phyloP scores from a whole-genome alignment of 2,888 invertebrate species.

The Sarcophaga subvicina region DNA sequence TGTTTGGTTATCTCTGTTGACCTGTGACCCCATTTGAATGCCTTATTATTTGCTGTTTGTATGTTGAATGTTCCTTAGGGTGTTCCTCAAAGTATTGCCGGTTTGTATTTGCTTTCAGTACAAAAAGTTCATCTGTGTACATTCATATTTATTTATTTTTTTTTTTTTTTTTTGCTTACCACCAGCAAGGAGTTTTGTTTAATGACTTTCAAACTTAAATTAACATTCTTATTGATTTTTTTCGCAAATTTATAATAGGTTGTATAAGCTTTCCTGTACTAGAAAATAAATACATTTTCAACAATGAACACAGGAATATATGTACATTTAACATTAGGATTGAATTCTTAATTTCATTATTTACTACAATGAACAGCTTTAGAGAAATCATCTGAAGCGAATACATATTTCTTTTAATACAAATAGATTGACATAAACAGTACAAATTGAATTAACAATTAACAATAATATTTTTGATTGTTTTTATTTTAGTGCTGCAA shows the following conservation, averaged over 20 bases:
- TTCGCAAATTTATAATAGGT: neutral
- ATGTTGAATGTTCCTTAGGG: conserved; percentile 81
- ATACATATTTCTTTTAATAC: neutral
- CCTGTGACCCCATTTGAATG: conserved; percentile 61
- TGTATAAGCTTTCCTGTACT: neutral
- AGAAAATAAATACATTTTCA: neutral
- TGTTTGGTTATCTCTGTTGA: conserved; percentile 56
- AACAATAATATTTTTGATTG: neutral
- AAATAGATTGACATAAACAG: too few relatives aligned
- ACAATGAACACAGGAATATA: neutral
- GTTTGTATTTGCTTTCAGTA: conserved; percentile 74
- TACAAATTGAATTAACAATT: neutral
- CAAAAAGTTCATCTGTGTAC: neutral
- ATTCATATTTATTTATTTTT: neutral
- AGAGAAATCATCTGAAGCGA: neutral
- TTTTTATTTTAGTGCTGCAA: conserved; percentile 79
- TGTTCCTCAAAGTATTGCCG: conserved; percentile 80
- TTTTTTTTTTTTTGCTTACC: neutral
- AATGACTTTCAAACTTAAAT: neutral
- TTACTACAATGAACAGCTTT: neutral
- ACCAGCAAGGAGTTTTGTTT: neutral
- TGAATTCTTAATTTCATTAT: too few relatives aligned
- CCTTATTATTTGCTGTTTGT: conserved; percentile 70
- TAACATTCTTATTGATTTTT: neutral
- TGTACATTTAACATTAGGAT: neutral